These are phyloP conservation scores for Cisticola juncidis DNA, from an alignment of 2,113 vertebrate species.

Conservation along the genomic window DNA sequence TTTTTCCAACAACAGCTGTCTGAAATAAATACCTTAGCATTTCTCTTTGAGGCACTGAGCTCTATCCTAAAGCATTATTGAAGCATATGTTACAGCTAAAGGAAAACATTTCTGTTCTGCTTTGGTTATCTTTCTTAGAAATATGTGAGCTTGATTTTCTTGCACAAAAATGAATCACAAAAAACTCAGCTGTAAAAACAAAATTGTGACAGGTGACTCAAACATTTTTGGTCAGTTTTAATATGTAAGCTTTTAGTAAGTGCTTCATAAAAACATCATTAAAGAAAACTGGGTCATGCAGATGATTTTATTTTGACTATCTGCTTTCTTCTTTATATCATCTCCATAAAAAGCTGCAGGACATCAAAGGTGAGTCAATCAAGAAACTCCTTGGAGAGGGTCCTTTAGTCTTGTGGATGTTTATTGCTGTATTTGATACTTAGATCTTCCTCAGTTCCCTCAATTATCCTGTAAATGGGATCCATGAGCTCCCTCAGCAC, in stretches of 20 bases:
- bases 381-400: background rate
- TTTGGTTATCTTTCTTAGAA: background rate
- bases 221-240: background rate
- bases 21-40: background rate
- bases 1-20: background rate
- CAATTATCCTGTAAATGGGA: background rate
- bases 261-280: background rate
- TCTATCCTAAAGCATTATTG: background rate
- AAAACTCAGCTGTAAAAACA: background rate
- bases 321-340: background rate
- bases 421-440: background rate
- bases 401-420: background rate
- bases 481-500: background rate
- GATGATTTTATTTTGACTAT: background rate
- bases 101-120: background rate
- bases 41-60: background rate
- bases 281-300: background rate
- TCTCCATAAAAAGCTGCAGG: background rate
- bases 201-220: background rate
- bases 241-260: background rate
- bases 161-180: background rate
- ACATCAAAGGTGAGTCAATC: background rate
- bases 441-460: background rate
- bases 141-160: background rate
- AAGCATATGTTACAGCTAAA: background rate